Base-by-base conservation (phyloP, 1,140 invertebrate species). In the Harpegnathos saltator region DNA sequence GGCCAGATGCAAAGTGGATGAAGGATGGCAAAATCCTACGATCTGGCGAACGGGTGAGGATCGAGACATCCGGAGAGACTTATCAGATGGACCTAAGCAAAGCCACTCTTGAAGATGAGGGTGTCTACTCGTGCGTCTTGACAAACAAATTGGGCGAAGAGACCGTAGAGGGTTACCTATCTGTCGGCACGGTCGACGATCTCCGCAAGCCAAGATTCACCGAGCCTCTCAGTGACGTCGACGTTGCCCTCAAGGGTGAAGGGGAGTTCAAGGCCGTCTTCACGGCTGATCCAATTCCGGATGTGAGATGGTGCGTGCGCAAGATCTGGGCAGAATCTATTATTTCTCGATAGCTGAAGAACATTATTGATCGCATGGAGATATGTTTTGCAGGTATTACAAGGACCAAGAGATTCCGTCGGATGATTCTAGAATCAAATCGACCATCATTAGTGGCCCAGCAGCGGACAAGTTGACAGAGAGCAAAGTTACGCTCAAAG, bases 1-100 rank as follows among this genome's bases (percentile, higher is more conserved):
- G 96, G 82, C 97, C 97, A 0, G 96, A 96, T 58, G 97, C 96
- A 3, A 96, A 96, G 89, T 98, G 98, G 97, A 96, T 95, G 17
- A 96, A 97, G 74, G 95, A 98, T 89, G 97, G 96, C 4, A 94
- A 96, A 84, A 95, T 95, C 26, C 92, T 98, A 1, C 95, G 95
- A 59, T 87, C 95, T 0, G 94, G 96, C 26, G 95, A 96, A 24
- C 95, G 96, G 75, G 94, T 96, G 5, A 96, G 96, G 62, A 95
- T 97, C 11, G 94, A 94, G 7, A 96, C 97, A 29, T 95, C 96
- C 19, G 97, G 97, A 5, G 96, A 98, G 78, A 95, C 95, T 22
- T 98, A 97, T 91, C 96, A 96, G 77, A 91, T 98, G 80, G 96
- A 96, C 71, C 95, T 97, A 1, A 95, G 95, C 22, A 96, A 96